phyloP scores from a whole-genome alignment of 2,888 invertebrate species.

The Agonopterix heracliana region DNA sequence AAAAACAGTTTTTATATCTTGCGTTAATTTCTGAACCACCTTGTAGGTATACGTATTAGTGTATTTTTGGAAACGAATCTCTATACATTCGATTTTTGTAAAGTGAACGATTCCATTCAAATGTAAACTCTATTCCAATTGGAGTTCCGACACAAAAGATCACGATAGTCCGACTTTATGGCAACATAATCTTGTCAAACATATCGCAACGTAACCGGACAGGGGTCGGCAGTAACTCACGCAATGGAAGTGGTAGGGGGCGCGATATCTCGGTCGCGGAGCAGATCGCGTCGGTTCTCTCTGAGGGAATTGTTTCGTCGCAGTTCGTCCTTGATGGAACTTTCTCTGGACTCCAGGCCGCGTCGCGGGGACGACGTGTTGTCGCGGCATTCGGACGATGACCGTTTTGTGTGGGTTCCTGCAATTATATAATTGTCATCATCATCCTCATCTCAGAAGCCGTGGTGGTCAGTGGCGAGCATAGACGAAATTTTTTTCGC shows the following conservation, averaged over 20 bases:
- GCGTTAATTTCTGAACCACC: no score
- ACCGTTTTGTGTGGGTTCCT: constrained; percentile 70
- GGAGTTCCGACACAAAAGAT: no score
- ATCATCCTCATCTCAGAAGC: background rate
- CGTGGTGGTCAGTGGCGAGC: no score
- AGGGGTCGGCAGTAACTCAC: constrained; percentile 1
- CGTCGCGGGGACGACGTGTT: constrained; percentile 53
- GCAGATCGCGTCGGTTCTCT: constrained; percentile 46
- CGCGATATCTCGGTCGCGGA: constrained; percentile 20
- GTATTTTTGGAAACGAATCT: no score
- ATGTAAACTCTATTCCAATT: no score
- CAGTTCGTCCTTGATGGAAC: constrained; percentile 52
- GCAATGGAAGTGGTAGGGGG: constrained; percentile 46
- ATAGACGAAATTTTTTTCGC: no score
- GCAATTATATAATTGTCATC: constrained; percentile 1
- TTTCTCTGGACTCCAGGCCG: constrained; percentile 52
- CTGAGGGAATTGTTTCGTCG: constrained; percentile 62
- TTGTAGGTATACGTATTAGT: no score
- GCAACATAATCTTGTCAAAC: no score
- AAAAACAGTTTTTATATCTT: no score
- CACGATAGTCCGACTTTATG: no score
- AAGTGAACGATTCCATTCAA: no score
- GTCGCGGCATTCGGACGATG: constrained; percentile 69
- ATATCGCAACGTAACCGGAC: background rate
- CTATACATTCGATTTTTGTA: no score